A percentile compares a stretch with the other conserved stretches of the same genome.
phyloP scores from a whole-genome alignment of 2,888 invertebrate species.

The Drosophila flavopinicola region DNA sequence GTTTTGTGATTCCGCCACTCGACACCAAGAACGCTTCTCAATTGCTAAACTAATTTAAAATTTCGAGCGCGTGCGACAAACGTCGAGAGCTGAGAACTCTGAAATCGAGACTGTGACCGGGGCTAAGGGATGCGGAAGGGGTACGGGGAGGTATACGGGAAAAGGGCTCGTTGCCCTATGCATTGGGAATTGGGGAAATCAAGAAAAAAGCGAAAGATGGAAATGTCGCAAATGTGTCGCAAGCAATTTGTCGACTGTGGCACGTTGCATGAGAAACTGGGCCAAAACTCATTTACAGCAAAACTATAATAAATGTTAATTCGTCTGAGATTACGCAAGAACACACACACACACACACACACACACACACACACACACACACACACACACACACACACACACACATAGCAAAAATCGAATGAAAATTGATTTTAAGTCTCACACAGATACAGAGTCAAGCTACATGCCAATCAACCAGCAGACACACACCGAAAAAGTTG shows the following conservation, averaged over 20 bases:
- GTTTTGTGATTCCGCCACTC: constrained; percentile 41
- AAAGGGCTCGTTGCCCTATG: constrained; percentile 37
- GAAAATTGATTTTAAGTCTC: constrained; percentile 64
- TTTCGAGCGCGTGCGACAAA: constrained; percentile 68
- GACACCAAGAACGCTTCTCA: constrained; percentile 64
- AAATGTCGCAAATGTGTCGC: constrained; percentile 68
- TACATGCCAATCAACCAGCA: constrained; percentile 54
- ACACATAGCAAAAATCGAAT: constrained; percentile 52
- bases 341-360: constrained; percentile 7
- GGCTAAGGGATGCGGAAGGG: not conserved
- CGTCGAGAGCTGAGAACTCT: constrained; percentile 34
- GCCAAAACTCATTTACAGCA: constrained; percentile 51
- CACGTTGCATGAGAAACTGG: constrained; percentile 35
- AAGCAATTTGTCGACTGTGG: constrained; percentile 68
- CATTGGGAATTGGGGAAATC: constrained; percentile 53
- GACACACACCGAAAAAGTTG: constrained; percentile 59
- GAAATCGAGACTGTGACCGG: constrained; percentile 61
- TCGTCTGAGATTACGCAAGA: constrained; percentile 66
- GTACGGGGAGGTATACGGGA: not conserved
- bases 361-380: constrained; percentile 17
- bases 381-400: constrained; percentile 1
- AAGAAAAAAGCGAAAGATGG: constrained; percentile 13
- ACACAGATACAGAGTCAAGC: constrained; percentile 44
- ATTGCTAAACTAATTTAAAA: constrained; percentile 79
- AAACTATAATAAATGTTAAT: constrained; percentile 73